phyloP scores from a whole-genome alignment of 2,888 invertebrate genomes.

The Terebella lapidaria region DNA sequence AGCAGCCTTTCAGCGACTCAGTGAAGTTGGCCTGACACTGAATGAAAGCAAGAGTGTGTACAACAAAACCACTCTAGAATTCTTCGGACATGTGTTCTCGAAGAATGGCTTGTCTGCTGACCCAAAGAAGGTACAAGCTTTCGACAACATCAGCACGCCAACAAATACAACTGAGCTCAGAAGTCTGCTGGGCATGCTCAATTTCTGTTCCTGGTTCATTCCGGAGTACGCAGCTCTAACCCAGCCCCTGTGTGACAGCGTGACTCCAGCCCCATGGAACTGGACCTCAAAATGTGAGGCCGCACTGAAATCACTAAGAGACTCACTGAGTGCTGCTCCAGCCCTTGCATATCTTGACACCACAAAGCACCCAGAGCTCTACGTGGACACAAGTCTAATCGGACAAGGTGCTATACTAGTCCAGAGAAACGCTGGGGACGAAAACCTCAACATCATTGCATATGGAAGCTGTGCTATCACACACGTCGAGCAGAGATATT shows the following conservation, averaged over 20 bases:
- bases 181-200: background rate
- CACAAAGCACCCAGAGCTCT: background rate
- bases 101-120: background rate
- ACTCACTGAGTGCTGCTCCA: background rate
- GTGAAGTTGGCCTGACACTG: background rate
- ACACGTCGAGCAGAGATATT: background rate
- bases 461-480: background rate
- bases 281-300: background rate
- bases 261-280: background rate
- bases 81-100: background rate
- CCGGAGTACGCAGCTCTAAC: background rate
- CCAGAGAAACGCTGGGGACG: too few relatives aligned
- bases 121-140: constrained; percentile 6
- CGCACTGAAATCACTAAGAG: background rate
- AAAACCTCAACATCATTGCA: background rate
- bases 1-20: background rate
- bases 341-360: constrained; percentile 1
- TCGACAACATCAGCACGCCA: too few relatives aligned
- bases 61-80: background rate
- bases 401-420: background rate
- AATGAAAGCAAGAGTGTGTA: background rate
- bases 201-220: background rate
- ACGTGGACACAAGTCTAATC: background rate
- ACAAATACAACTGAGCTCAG: background rate
- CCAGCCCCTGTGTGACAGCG: background rate